Base-by-base conservation (phyloP, 2,888 invertebrate species). In the Apodemia zela region DNA sequence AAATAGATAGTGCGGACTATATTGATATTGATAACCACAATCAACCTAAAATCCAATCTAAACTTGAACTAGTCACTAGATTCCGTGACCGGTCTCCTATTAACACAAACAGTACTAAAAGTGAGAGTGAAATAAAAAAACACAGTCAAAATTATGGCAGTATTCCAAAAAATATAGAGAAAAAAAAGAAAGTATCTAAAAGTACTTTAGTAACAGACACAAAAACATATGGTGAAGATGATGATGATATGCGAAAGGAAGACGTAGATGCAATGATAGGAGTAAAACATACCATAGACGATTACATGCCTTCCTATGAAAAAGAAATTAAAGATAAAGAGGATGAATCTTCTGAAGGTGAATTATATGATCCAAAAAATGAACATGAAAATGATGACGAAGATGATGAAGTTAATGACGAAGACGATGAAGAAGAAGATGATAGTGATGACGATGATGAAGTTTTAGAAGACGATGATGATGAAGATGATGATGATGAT, bases 121-220 rank as follows among this genome's bases (percentile, higher is more conserved):
- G 42, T 42, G 42, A 18, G 15, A 59, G 6, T 15, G 64, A 62
- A 60, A 66, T 69, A 59, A 72, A 68, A 59, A 72, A 68, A 0
- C 64, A 69, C 49, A 69, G 71, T 58, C 63, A 68, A 18, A 66
- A 72, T 18, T 66, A 72, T 4, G 65, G 61, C 7, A 33, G 47
- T 2, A 60, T 70, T 58, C 85, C 87, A 11, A 85, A 83, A 69
- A 87, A 84, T 64, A 81, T 78, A 69, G 90, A 87, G 74, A 90
- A 89, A 74, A 87, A 88, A 71, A 89, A 81, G 60, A 90, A 89
- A 69, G 78, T 77, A 15, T 76, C 81, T 8, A 84, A 87, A 71
- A 90, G 85, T 33, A 92, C 92, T 3, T 72, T 88, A 65, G 87
- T 92, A 1, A 92, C 91, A 4, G 92, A 92, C 62, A 83, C 88